Base-by-base conservation (phyloP, 2,888 invertebrate species). In the Meloe dianella region DNA sequence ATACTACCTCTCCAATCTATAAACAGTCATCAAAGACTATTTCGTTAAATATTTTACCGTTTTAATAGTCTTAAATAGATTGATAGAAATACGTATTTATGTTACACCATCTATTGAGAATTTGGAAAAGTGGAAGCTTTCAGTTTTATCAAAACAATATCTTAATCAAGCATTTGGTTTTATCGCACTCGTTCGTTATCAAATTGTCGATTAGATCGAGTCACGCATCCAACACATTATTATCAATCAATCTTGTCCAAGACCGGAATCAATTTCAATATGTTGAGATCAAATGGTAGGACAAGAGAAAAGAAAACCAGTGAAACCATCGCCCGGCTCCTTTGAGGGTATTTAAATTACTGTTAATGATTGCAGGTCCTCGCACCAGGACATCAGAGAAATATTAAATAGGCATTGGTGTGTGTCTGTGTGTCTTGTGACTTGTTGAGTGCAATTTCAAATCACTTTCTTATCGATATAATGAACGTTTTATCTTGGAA, bases 391-490 rank as follows among this genome's bases (percentile, higher is more conserved):
- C 58, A 60, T 59, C 67, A 58, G 65, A 67, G 62, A 69, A 69
- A 63, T 61, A 32, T 24, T 61, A 64, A 69, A 61, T 59, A 64
- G 63, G 20, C 8, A 20, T 20, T 47, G 47, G 22, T 47, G 35
- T 35, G 35, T 35, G 9, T 20, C 20, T 20, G 22, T 47, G 35
- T 35, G 35, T 35, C 57, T 35, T 47, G 57, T 30, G 60, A 57
- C 60, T 64, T 57, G 67, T 67, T 62, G 67, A 72, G 70, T 68
- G 71, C 70, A 68, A 72, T 72, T 72, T 68, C 70, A 64, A 68
- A 70, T 70, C 65, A 60, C 65, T 62, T 63, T 64, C 54, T 71
- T 71, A 71, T 71, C 71, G 66, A 64, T 69, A 69, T 68, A 69
- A 71, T 71, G 69, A 71, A 71, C 32, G 66, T 54, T 71, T 69